These are phyloP conservation scores for Sebastes ruberrimus DNA, from an alignment of 2,797 vertebrate genomes.

Conservation along the genomic window DNA sequence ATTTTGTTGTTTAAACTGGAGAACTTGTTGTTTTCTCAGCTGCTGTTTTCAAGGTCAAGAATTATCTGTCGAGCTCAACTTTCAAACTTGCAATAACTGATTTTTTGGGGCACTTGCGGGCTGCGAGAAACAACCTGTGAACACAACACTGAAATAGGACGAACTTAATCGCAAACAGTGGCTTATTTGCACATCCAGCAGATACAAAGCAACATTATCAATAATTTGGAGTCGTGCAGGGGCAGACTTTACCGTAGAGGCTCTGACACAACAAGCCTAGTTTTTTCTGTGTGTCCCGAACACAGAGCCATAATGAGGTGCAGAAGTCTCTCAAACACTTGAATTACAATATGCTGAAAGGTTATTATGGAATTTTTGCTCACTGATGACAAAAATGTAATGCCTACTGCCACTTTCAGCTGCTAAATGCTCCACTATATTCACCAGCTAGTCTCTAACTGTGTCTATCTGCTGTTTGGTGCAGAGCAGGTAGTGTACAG, in stretches of 20 bases:
- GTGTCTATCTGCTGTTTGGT: background rate
- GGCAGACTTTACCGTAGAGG: no score
- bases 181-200: background rate
- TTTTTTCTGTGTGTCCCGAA: no score
- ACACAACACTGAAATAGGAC: background rate
- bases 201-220: background rate
- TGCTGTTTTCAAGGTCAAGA: no score
- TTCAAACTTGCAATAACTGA: background rate
- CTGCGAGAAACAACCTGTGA: background rate
- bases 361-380: no score
- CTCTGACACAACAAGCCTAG: no score
- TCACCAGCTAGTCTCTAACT: no score
- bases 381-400: no score
- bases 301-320: no score
- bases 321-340: no score
- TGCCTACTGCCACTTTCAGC: no score
- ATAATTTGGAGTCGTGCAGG: background rate
- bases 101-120: background rate
- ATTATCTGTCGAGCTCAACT: background rate
- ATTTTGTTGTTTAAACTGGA: background rate
- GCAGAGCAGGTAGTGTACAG: background rate
- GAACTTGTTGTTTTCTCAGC: background rate
- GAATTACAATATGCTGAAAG: no score
- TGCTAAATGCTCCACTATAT: background rate
- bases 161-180: background rate